Evolutionary conservation across 2,113 vertebrate genomes (phyloP), one percentile per base, ranked within the genome.

Genomic region (Dryoscopus gambensis): DNA sequence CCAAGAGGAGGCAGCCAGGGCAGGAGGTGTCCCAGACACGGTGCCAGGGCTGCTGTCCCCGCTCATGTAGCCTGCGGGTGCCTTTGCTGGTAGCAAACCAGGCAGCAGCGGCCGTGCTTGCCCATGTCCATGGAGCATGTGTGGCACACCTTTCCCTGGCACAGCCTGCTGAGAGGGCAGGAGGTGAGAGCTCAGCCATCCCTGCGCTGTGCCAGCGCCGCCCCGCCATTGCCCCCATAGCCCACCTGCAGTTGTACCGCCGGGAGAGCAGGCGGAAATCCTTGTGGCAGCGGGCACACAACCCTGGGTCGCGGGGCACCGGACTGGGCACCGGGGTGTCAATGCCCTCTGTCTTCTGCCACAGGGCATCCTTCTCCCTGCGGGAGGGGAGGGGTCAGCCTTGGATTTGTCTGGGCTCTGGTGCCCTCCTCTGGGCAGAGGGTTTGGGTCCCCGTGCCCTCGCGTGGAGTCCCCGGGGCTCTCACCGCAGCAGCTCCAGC

Each of bases 401-500:
- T 55, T 7, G 5, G 56, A 24, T 89, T 89, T 7, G 7, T 56
- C 42, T 5, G 50, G 35, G 42, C 68, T 94, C 50, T 95, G 68
- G 79, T 97, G 96, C 94, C 92, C 94, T 94, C 92, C 64, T 92
- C 94, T 74, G 90, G 88, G 79, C 75, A 62, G 69, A 93, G 55
- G 31, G 7, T 84, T 76, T 39, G 85, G 33, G 10, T 7, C 7
- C n/a, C 33, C 8, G 12, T 1, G 1, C 44, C 39, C 5, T 0
- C 0, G 1, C 1, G 7, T 2, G 27, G 37, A 35, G 31, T 52
- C 8, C 15, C 31, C 2, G 0, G 22, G 31, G 35, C 15, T 75
- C 98, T 98, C 96, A 98, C 98, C 95, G 97, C 76, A 98, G 93
- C 93, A 98, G 90, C 59, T 98, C 97, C 93, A 98, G 80, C 95